Evolutionary conservation across 2,797 vertebrate genomes (phyloP), one percentile per base, ranked within the genome.

Genomic region (Malacoraja senta): DNA sequence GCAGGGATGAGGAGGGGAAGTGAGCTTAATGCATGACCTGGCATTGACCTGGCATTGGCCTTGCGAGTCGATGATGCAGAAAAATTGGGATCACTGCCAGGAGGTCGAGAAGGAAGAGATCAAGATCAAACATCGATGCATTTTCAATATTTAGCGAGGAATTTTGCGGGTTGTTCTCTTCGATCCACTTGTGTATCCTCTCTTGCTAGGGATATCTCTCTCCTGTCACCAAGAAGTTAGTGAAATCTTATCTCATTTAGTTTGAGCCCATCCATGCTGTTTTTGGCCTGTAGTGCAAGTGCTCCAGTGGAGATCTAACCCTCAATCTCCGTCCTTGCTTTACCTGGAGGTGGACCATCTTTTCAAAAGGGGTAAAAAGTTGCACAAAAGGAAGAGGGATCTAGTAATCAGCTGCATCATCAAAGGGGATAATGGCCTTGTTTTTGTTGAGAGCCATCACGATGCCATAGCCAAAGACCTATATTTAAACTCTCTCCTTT

Each of bases 1-100:
- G 84, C 96, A 95, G 95, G 96, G 95, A 96, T 95, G 96, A 96
- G 96, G 95, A 96, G 96, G 96, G 96, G 96, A 96, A 94, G 94
- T 95, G 94, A 93, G 94, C 94, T 94, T 95, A 95, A 32, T 95
- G 95, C 94, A 94, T 95, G 95, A 84, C 93, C 77, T 71, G 24
- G 95, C 94, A 94, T 95, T 95, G 95, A 95, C 95, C 77, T 71
- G 24, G 95, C 94, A 94, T 95, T 95, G 95, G 95, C 95, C 96
- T 94, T 78, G 63, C 65, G 95, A 96, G 95, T 96, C 96, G 96
- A 94, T 76, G 93, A 94, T 95, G 94, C 95, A 93, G 91, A 94
- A 94, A 88, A 88, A 93, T 94, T 94, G 93, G 63, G 76, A 38
- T 91, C 44, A 63, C 91, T 93, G 92, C 93, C 94, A 94, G 92